Base-by-base conservation (phyloP, 2,113 vertebrate genomes). In the Odobenus rosmarus region DNA sequence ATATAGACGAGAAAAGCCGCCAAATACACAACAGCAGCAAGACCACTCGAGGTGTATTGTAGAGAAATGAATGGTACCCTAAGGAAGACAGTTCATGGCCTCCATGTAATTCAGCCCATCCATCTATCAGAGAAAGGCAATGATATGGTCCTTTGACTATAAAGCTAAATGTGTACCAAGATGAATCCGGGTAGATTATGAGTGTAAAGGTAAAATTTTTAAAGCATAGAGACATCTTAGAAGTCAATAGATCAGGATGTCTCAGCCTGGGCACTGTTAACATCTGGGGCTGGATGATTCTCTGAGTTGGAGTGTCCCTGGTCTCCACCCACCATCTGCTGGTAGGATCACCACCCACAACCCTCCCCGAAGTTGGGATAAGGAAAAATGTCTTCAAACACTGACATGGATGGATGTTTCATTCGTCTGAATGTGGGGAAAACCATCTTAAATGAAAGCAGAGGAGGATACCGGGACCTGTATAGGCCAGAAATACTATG, bases 41-140 rank as follows among this genome's bases (percentile, higher is more conserved):
- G 59, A 46, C 24, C 64, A 1, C 10, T 39, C 0, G 4, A 39
- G 16, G 11, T 3, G 0, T 28, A 5, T 14, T 1, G 1, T 67
- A 53, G 5, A 39, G 23, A 53, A 28, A 51, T 23, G 28, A 67
- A 31, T 14, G n/a, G 18, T 51, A 1, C 0, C 11, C 8, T 18
- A 26, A 49, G 55, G 46, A 77, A 62, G 55, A 46, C 21, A 24
- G 53, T 23, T 76, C 72, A n/a, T 24, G 23, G 6, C 12, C 7
- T 51, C 3, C 1, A 11, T 36, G 42, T 64, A n/a, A 90, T 62
- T 79, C 42, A 62, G n/a, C 72, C 3, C 3, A 28, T 62, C 16
- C 1, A n/a, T 19, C 23, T 11, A 14, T n/a, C 55, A 62, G 87
- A 49, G 5, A n/a, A 64, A 36, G 23, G 21, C 72, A 62, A 12